Conservation (phyloP, 1,140 invertebrate genomes). For the Pinna nobilis region DNA sequence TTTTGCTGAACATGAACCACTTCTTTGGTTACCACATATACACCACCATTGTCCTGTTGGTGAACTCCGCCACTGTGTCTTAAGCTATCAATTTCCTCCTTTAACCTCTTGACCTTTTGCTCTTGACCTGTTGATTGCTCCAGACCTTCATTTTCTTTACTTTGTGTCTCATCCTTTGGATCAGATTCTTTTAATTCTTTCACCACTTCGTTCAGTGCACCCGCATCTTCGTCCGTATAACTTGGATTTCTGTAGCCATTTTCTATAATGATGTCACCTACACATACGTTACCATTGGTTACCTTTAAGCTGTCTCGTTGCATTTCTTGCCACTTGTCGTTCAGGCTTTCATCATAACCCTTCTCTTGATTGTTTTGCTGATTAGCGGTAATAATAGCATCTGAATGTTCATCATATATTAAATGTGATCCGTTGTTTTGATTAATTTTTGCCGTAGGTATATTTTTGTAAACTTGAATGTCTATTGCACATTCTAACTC, state of each 20-base stretch:
- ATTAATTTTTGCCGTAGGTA: constrained; percentile 9
- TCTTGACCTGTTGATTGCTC: neutral
- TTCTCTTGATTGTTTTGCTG: constrained; percentile 1
- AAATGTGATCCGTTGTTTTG: constrained; percentile 6
- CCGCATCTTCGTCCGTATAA: constrained; percentile 11
- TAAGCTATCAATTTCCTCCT: neutral
- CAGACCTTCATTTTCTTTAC: constrained; percentile 5
- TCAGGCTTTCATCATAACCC: neutral
- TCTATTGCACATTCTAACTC: constrained; percentile 10
- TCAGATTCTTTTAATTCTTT: neutral
- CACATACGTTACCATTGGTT: constrained; percentile 32
- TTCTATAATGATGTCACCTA: constrained; percentile 43
- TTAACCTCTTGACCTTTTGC: neutral
- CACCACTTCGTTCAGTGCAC: neutral
- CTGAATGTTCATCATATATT: neutral
- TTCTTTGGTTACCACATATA: neutral
- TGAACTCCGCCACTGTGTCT: neutral
- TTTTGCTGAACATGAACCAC: neutral
- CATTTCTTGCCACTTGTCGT: neutral
- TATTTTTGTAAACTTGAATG: constrained; percentile 9
- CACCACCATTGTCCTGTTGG: neutral
- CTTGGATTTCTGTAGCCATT: constrained; percentile 33
- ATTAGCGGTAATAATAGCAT: neutral
- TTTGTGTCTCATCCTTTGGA: neutral
- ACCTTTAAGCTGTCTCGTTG: constrained; percentile 40